Evolutionary conservation across 2,888 invertebrate genomes (phyloP), one percentile per base, ranked within the genome.

Genomic region (Polyploca ridens): DNA sequence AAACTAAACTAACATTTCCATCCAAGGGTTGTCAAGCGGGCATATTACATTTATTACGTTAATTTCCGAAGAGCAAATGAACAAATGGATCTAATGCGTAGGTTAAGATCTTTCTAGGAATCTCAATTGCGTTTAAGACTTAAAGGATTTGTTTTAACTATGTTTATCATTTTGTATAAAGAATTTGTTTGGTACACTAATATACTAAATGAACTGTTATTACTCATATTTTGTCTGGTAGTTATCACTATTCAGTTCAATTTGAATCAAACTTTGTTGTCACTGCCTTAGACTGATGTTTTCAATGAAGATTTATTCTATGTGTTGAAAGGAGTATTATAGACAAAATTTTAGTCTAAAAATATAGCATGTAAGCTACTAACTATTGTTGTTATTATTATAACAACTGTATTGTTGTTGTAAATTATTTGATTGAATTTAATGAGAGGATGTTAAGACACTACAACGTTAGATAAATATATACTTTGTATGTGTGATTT

Each of bases 221-320:
- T 64, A 63, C 59, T 66, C 61, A 66, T 66, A 64, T 66, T 27
- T 68, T 33, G 64, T 58, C 54, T 64, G 71, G 69, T 71, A 66
- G 63, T 74, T 71, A 69, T 76, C 69, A 67, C 63, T 61, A 67
- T 79, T 79, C 68, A 66, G 79, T 82, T 78, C 68, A 68, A 69
- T 70, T 76, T 73, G 81, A 78, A 76, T 87, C 87, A 89, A 73
- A 90, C 84, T 89, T 86, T 86, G 82, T 91, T 90, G 85, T 89
- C 92, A 93, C 93, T 93, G 93, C 93, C 92, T 91, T 91, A 87
- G 92, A 93, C 91, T 91, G 91, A 92, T 90, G 86, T 92, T 92
- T 90, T 89, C 84, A 88, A 88, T 88, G 75, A 86, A 88, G 76
- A 83, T 83, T 79, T 85, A 85, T 87, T 90, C 83, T 89, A 86